Base-by-base conservation (phyloP, 2,888 invertebrate species). In the Rhynchonema sp. region DNA sequence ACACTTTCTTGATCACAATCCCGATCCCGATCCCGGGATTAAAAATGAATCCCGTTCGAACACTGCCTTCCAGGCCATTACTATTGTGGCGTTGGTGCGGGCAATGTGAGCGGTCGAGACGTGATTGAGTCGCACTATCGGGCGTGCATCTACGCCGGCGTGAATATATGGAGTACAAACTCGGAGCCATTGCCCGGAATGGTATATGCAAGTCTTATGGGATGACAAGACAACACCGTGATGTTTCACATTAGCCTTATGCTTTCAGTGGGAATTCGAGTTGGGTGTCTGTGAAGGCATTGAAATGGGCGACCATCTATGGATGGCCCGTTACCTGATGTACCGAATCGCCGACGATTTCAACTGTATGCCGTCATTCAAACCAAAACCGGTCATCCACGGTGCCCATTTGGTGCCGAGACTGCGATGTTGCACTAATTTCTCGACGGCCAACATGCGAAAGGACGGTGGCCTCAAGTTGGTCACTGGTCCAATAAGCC, bases 101-200 rank as follows among this genome's bases (percentile, higher is more conserved):
- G 65, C 62, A 66, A 66, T 58, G 55, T 28, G 9, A 91, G 86
- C 74, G 96, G 91, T 20, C 82, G 96, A 58, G 92, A 96, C 74
- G 84, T 96, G 63, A 89, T 94, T 30, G 92, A 94, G 74, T 87
- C 92, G 17, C 96, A 98, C 74, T 96, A 96, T 77, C 79, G 84
- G 60, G 86, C 90, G 61, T 96, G 94, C 72, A 78, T 98, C 56
- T 94, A 86, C 73, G 88, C 96, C 63, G 96, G 96, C 56, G 82
- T 98, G 60, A 86, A 86, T 63, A 84, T 96, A 66, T 80, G 86
- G 52, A 96, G 96, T 59, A 87, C 87, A 59, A 98, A 96, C 74
- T 94, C 94, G 1, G 96, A 98, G 77, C 94, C 94, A 59, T 94
- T 94, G 92, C 92, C 92, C n/a, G 49, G 49, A 49, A 49, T 49